These are phyloP conservation scores for Drosophila sproati DNA, from an alignment of 1,140 invertebrate genomes.

Conservation along the genomic window DNA sequence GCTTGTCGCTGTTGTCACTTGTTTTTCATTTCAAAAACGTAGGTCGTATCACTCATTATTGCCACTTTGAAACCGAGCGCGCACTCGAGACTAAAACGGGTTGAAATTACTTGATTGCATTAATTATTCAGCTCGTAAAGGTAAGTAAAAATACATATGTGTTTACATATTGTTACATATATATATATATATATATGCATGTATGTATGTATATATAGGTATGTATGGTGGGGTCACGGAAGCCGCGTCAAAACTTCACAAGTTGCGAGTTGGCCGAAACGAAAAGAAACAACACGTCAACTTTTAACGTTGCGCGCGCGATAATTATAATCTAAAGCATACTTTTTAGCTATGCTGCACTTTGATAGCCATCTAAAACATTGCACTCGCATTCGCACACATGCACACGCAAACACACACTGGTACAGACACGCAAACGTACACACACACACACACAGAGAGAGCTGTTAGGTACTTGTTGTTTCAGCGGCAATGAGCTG, in stretches of 20 bases:
- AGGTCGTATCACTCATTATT: conserved; percentile 29
- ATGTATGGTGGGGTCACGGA: conserved; percentile 28
- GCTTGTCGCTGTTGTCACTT: not conserved
- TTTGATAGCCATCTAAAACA: conserved; percentile 70
- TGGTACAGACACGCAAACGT: conserved; percentile 8
- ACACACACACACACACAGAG: conserved; percentile 25
- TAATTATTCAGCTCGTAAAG: conserved; percentile 77
- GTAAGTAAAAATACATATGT: conserved; percentile 12
- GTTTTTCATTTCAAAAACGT: conserved; percentile 9
- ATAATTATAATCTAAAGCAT: conserved; percentile 74
- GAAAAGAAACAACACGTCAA: conserved; percentile 16
- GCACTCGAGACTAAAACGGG: conserved; percentile 42
- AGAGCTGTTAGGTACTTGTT: conserved; percentile 65
- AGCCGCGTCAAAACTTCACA: conserved; percentile 68
- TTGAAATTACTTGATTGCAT: conserved; percentile 79
- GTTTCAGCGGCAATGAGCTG: conserved; percentile 72
- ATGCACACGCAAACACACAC: conserved; percentile 19
- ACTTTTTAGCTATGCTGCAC: conserved; percentile 77
- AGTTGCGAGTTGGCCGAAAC: conserved; percentile 47
- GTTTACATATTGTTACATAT: not conserved
- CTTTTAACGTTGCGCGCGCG: conserved; percentile 36
- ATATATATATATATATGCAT: conserved; percentile 12
- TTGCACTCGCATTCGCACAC: conserved; percentile 28
- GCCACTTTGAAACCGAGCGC: conserved; percentile 61
- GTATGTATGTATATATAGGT: conserved; percentile 4